These are phyloP conservation scores for Lepidonotus clava DNA, from an alignment of 2,888 invertebrate genomes.

Conservation along the genomic window DNA sequence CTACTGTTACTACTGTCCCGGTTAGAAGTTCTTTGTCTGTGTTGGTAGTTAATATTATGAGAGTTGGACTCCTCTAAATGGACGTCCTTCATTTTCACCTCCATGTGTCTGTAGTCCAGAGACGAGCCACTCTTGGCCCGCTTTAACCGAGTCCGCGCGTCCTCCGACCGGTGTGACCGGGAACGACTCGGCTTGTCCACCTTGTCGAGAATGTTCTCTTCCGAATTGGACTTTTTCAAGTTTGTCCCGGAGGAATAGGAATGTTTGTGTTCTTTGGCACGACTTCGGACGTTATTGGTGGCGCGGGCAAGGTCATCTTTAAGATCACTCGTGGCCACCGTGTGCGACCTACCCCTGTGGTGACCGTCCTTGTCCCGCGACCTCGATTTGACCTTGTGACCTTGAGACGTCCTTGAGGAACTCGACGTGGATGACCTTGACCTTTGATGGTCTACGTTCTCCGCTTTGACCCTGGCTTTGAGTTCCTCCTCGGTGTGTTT, in stretches of 20 bases:
- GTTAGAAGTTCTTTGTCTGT: neutral
- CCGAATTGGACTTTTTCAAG: constrained; percentile 42
- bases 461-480: neutral
- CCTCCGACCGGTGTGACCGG: constrained; percentile 46
- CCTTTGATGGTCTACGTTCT: neutral
- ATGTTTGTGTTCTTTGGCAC: constrained; percentile 10
- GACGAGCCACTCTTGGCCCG: constrained; percentile 61
- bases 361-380: constrained; percentile 35
- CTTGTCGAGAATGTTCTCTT: constrained; percentile 47
- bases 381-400: constrained; percentile 47
- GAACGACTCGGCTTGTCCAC: neutral
- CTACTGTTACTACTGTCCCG: neutral
- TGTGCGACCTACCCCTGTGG: constrained; percentile 30
- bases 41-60: neutral
- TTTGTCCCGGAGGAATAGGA: neutral
- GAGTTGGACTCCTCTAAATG: constrained; percentile 14
- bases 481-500: constrained; percentile 50
- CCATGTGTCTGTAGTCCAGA: constrained; percentile 54
- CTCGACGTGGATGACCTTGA: constrained; percentile 36
- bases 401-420: constrained; percentile 6
- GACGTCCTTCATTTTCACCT: constrained; percentile 31
- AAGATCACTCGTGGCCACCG: constrained; percentile 15
- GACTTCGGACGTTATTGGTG: constrained; percentile 18
- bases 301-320: constrained; percentile 46
- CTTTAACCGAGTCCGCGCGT: constrained; percentile 50